Evolutionary conservation across 2,797 vertebrate genomes (phyloP).

Genomic region (Eulemur coronatus): DNA sequence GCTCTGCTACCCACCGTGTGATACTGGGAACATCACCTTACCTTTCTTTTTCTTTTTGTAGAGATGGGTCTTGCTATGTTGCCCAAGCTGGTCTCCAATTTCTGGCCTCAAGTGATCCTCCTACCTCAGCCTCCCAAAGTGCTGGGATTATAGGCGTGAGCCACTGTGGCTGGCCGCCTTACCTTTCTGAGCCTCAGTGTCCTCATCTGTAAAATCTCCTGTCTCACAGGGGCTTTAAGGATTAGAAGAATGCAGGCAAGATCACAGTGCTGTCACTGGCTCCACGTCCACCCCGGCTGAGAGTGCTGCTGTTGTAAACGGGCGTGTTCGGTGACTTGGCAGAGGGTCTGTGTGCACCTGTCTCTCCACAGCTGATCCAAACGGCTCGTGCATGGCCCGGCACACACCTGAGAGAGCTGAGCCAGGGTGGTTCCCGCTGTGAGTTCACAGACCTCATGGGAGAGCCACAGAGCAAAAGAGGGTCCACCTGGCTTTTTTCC

Average conservation of each 20-base stretch:
- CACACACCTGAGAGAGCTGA: neutral
- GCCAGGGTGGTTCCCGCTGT: neutral
- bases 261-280: rapidly evolving
- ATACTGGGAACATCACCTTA: neutral
- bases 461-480: neutral
- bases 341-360: neutral
- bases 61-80: neutral
- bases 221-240: neutral
- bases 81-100: neutral
- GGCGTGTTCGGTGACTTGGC: neutral
- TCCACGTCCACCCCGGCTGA: rapidly evolving
- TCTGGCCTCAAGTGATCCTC: neutral
- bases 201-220: neutral
- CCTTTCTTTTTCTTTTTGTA: neutral
- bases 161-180: too few relatives aligned
- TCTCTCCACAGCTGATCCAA: neutral
- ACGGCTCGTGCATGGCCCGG: neutral
- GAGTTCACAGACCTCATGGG: neutral
- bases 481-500: too few relatives aligned
- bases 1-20: neutral
- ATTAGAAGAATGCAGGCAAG: neutral
- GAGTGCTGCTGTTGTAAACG: rapidly evolving
- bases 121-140: neutral
- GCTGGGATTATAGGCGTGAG: neutral
- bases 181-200: neutral